Evolutionary conservation across 2,113 vertebrate genomes (phyloP).

Genomic region (Bos javanicus): DNA sequence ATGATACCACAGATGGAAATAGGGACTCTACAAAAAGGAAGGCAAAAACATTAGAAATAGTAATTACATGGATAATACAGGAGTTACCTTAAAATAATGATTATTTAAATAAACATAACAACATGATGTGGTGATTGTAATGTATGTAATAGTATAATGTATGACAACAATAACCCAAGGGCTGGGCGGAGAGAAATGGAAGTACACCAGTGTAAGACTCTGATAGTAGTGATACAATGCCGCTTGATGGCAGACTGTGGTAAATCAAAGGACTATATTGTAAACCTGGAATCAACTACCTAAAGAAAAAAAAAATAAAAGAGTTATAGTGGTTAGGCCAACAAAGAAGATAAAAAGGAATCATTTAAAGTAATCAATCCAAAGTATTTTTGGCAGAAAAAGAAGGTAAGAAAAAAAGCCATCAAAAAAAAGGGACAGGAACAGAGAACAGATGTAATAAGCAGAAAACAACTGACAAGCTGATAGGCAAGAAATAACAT

Average conservation of each 20-base stretch:
- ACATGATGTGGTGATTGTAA: background rate
- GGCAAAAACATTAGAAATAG: background rate
- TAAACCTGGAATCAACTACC: background rate
- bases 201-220: background rate
- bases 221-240: background rate
- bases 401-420: background rate
- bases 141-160: background rate
- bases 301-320: background rate
- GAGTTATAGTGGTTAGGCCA: background rate
- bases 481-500: background rate
- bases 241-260: background rate
- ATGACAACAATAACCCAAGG: no score
- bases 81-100: background rate
- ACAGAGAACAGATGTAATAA: background rate
- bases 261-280: background rate
- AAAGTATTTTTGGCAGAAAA: background rate
- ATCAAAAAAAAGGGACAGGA: background rate
- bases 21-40: background rate
- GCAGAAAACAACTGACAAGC: background rate
- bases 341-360: background rate
- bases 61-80: background rate
- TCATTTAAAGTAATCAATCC: background rate
- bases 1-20: background rate
- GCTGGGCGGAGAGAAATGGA: background rate
- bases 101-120: background rate